Base-by-base conservation (phyloP, 2,797 vertebrate species). In the Rhodeus uyekii region DNA sequence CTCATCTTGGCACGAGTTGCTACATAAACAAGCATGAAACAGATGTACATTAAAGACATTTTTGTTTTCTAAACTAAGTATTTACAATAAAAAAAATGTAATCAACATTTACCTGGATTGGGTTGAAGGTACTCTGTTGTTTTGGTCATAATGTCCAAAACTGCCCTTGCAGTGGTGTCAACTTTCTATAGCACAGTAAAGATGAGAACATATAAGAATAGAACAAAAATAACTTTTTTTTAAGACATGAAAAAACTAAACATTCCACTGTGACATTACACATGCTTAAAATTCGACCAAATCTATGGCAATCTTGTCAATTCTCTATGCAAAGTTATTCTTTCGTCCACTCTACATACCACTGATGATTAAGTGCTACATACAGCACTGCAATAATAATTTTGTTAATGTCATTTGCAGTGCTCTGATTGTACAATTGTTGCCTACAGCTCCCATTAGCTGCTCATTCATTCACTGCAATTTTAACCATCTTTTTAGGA, bases 1-100 rank as follows among this genome's bases (percentile, higher is more conserved):
- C 95, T 99, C 93, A 99, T 96, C 93, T 98, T 99, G 88, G 98
- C 98, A 93, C 98, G 96, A 90, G 98, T 97, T 85, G 98, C 98
- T 99, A 50, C 22, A 85, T 12, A 76, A 73, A 82, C 32, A 83
- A 19, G 29, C 29, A 48, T 24, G 48, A 36, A 48, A 72, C 38
- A 61, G 24, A 69, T 29, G 83, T 39, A 68, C 39, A 77, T 24
- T 68, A 34, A 13, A 44, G 1, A 22, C 0, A 19, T 42, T 53
- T 46, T 24, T 0, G 5, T 32, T 44, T 76, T 53, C 22, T 4
- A 58, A 68, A 68, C 14, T 76, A 27, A 3, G 19, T 14, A 38
- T 36, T 22, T 36, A 64, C 24, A 50, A 61, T 18, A 39, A 5
- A 18, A 50, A 22, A 34, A 19, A 9, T 10, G 8, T n/a, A n/a